These are phyloP conservation scores for Hirundo rustica DNA, from an alignment of 2,797 vertebrate species.

Conservation along the genomic window DNA sequence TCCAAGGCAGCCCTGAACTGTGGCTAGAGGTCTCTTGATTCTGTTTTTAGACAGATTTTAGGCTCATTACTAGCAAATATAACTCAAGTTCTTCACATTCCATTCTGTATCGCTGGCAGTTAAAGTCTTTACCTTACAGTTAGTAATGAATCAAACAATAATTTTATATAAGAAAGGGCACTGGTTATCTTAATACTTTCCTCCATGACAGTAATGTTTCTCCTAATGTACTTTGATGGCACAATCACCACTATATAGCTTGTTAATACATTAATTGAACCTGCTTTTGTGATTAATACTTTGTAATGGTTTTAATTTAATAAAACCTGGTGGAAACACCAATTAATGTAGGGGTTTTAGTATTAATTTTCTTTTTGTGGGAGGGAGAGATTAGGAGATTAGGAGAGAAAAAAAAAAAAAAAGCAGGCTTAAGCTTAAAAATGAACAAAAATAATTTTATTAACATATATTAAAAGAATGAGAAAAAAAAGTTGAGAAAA, in stretches of 20 bases:
- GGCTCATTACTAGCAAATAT: background rate
- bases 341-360: too few species aligned
- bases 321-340: too few species aligned
- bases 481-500: too few species aligned
- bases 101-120: background rate
- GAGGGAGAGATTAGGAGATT: too few species aligned
- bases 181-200: background rate
- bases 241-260: background rate
- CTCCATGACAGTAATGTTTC: background rate
- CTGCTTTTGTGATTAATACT: background rate
- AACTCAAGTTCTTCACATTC: conserved; percentile 7
- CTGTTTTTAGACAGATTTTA: background rate
- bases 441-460: too few species aligned
- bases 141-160: conserved; percentile 8
- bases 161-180: background rate
- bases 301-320: too few species aligned
- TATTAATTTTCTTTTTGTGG: too few species aligned
- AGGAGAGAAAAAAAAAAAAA: too few species aligned
- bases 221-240: background rate
- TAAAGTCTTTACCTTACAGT: background rate
- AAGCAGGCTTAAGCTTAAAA: too few species aligned
- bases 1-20: background rate
- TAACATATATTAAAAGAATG: too few species aligned
- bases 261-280: background rate
- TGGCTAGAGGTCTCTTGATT: background rate